Evolutionary conservation across 2,113 vertebrate genomes (phyloP).

Genomic region (Rattus rattus): DNA sequence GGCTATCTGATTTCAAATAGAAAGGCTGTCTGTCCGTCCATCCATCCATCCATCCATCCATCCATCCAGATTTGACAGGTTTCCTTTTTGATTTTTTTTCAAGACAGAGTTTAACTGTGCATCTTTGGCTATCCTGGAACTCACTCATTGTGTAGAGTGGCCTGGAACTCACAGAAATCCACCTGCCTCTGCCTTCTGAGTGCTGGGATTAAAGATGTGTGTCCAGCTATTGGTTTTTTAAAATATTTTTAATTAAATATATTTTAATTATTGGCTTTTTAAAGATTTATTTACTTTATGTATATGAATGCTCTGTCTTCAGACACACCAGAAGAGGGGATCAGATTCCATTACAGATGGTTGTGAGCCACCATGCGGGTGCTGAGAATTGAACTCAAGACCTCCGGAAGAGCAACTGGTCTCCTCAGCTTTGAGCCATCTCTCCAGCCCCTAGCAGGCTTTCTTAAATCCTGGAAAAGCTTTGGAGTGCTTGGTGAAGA

Average conservation of each 20-base stretch:
- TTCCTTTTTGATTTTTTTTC: background rate
- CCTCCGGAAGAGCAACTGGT: too few relatives aligned
- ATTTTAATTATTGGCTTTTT: too few relatives aligned
- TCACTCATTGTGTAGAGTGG: background rate
- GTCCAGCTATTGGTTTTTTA: background rate
- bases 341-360: too few relatives aligned
- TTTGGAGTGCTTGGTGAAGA: background rate
- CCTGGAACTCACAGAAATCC: background rate
- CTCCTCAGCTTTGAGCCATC: too few relatives aligned
- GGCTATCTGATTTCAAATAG: conserved; percentile 33
- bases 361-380: too few relatives aligned
- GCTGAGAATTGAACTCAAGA: too few relatives aligned
- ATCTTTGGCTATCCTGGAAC: background rate
- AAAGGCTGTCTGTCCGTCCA: background rate
- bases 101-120: background rate
- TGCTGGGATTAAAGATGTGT: background rate
- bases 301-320: too few relatives aligned
- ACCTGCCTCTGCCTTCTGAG: background rate
- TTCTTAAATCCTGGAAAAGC: conserved; percentile 34
- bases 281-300: too few relatives aligned
- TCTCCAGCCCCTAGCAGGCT: background rate
- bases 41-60: background rate
- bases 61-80: background rate
- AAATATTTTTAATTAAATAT: too few relatives aligned
- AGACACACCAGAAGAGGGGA: too few relatives aligned